These are phyloP conservation scores for Hydrozoanthus gracilis DNA, from an alignment of 92 coral and sea anemone genomes.

Conservation along the genomic window DNA sequence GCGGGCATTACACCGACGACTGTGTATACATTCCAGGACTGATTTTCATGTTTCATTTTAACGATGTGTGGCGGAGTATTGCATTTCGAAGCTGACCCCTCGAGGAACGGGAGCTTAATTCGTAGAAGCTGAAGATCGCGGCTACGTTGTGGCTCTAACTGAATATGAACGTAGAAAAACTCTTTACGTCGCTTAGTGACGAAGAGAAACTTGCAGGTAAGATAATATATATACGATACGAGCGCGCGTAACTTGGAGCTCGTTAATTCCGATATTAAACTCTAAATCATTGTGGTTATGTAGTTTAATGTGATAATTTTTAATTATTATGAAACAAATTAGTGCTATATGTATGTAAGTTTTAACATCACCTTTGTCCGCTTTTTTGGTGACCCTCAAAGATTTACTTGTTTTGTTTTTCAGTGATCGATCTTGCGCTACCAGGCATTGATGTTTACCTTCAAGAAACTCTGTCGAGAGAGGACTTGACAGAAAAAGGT, in stretches of 20 bases:
- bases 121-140: slow-evolving; percentile 12
- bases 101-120: slow-evolving; percentile 53
- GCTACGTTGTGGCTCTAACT: not conserved
- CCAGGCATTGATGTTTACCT: slow-evolving; percentile 86
- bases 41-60: slow-evolving; percentile 67
- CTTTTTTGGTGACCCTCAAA: slow-evolving; percentile 14
- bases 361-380: not conserved
- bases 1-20: slow-evolving; percentile 24
- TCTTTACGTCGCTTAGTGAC: slow-evolving; percentile 55
- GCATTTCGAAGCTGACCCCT: slow-evolving; percentile 66
- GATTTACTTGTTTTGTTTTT: slow-evolving; percentile 33
- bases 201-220: slow-evolving; percentile 59
- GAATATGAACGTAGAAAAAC: slow-evolving; percentile 62
- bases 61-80: slow-evolving; percentile 62
- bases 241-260: not conserved
- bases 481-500: slow-evolving; percentile 76
- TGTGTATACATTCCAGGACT: slow-evolving; percentile 84
- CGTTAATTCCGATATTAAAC: slow-evolving; percentile 16
- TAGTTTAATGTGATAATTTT: slow-evolving; percentile 36
- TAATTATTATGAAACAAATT: slow-evolving; percentile 30
- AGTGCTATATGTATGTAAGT: not conserved
- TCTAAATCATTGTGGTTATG: slow-evolving; percentile 24
- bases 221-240: not conserved
- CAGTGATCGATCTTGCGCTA: slow-evolving; percentile 77
- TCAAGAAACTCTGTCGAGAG: slow-evolving; percentile 73